phyloP scores from a whole-genome alignment of 2,113 vertebrate genomes.

The Myodes glareolus region DNA sequence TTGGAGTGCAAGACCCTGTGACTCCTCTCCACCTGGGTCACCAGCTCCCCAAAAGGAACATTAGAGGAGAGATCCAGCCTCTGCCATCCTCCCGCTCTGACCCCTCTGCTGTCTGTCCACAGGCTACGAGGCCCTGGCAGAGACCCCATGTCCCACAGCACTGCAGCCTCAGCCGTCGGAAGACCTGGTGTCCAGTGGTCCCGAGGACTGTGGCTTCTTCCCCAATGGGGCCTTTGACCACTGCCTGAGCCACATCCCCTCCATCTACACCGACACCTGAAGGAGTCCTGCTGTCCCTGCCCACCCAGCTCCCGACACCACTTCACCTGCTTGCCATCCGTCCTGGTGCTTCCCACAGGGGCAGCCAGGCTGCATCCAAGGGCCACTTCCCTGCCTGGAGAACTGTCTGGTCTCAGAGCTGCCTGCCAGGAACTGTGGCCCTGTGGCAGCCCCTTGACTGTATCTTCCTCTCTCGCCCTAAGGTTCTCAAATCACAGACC shows the following conservation, averaged over 20 bases:
- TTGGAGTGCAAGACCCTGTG: neutral
- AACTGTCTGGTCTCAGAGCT: rapidly evolving
- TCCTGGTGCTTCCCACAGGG: neutral
- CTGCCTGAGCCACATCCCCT: slow-evolving; percentile 95
- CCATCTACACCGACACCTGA: slow-evolving; percentile 97
- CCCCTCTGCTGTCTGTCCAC: slow-evolving; percentile 10
- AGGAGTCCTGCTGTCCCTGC: neutral
- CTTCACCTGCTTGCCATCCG: neutral
- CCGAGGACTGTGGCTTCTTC: slow-evolving; percentile 95
- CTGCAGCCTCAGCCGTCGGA: slow-evolving; percentile 77
- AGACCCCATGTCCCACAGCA: slow-evolving; percentile 85
- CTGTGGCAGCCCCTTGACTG: neutral
- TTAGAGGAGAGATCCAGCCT: neutral
- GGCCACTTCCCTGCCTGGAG: neutral
- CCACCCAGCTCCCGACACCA: neutral
- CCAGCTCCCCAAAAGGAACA: neutral
- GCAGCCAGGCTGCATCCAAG: neutral
- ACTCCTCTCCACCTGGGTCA: neutral
- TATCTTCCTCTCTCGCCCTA: neutral
- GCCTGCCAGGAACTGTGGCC: neutral
- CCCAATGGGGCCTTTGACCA: slow-evolving; percentile 95
- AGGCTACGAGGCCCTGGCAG: slow-evolving; percentile 93
- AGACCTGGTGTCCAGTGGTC: slow-evolving; percentile 88
- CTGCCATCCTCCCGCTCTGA: neutral
- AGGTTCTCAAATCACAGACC: slow-evolving; percentile 86